These are phyloP conservation scores for Gasteruption jaculator DNA, from an alignment of 2,888 invertebrate genomes.

Conservation along the genomic window DNA sequence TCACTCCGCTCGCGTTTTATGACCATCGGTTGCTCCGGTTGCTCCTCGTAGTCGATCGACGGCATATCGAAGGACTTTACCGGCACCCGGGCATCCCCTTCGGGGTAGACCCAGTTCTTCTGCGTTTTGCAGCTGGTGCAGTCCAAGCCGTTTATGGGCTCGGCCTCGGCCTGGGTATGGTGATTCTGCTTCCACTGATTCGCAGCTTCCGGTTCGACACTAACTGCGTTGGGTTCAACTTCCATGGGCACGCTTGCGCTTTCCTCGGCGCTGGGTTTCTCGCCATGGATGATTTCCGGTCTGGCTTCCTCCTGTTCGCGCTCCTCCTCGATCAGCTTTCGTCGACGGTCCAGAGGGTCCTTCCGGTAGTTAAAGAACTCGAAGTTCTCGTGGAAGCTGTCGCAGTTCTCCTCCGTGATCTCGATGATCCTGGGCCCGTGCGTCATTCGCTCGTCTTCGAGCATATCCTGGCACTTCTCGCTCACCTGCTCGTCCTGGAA, in stretches of 20 bases:
- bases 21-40: constrained; percentile 24
- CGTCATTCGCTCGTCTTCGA: constrained; percentile 26
- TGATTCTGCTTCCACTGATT: too few species aligned
- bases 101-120: constrained; percentile 5
- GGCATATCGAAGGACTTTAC: constrained; percentile 46
- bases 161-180: too few species aligned
- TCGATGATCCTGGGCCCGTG: constrained; percentile 38
- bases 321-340: constrained; percentile 19
- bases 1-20: constrained; percentile 34
- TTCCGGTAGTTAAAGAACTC: constrained; percentile 42
- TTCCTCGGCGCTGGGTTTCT: neutral
- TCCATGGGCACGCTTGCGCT: neutral
- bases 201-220: too few species aligned
- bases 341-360: constrained; percentile 27
- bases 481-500: constrained; percentile 22
- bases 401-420: constrained; percentile 46
- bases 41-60: constrained; percentile 44
- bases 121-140: too few species aligned
- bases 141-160: too few species aligned
- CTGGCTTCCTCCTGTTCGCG: constrained; percentile 6
- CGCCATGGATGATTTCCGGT: neutral
- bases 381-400: constrained; percentile 45
- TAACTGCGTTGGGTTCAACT: too few species aligned
- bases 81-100: too few species aligned
- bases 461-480: constrained; percentile 20